phyloP scores from a whole-genome alignment of 2,797 vertebrate species.

The Brachyrhaphis roseni region DNA sequence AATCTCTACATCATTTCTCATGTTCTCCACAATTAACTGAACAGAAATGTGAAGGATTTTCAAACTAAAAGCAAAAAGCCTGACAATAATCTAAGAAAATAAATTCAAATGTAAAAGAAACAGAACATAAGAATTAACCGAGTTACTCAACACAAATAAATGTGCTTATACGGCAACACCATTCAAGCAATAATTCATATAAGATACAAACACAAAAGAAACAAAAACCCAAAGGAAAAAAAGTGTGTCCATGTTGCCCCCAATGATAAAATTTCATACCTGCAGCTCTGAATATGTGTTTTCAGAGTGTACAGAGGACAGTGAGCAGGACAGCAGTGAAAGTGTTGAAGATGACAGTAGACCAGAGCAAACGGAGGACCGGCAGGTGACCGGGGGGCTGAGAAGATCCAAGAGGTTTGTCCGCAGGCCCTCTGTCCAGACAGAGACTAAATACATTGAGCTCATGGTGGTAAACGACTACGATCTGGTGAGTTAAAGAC shows the following conservation, averaged over 20 bases:
- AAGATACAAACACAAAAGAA: not conserved
- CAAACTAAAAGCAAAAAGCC: too few relatives aligned
- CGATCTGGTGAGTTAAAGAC: constrained; percentile 71
- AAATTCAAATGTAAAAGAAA: too few relatives aligned
- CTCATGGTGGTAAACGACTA: constrained; percentile 96
- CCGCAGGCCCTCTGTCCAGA: constrained; percentile 89
- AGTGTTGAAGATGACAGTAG: constrained; percentile 48
- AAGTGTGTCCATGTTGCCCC: not conserved
- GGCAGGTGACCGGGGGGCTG: constrained; percentile 58
- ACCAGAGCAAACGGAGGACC: constrained; percentile 45
- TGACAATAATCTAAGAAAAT: too few relatives aligned
- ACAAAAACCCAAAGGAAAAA: not conserved
- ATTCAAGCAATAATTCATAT: too few relatives aligned
- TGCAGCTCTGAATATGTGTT: constrained; percentile 39
- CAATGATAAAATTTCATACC: too few relatives aligned
- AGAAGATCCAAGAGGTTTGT: constrained; percentile 76
- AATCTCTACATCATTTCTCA: not conserved
- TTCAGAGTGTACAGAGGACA: constrained; percentile 71
- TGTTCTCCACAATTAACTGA: too few relatives aligned
- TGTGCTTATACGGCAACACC: too few relatives aligned
- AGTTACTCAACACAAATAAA: too few relatives aligned
- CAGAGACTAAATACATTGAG: constrained; percentile 97
- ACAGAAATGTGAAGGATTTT: too few relatives aligned
- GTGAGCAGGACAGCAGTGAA: constrained; percentile 58
- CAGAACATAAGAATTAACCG: too few relatives aligned